Evolutionary conservation across 2,888 invertebrate species (phyloP).

Genomic region (Cataglyphis altisquamis): DNA sequence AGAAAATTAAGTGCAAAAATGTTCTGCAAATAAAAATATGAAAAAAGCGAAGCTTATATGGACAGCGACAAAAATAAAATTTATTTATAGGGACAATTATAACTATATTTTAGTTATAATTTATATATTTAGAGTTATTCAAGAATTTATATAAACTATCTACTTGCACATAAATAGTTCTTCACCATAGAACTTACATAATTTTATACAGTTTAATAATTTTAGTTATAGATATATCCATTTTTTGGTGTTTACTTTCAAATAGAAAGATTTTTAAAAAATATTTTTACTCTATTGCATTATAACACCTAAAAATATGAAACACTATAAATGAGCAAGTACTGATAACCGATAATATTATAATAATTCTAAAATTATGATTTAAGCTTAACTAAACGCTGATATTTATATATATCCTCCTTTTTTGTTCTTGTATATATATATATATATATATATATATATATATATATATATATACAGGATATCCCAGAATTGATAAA

Average conservation of each 20-base stretch:
- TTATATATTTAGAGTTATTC: neutral
- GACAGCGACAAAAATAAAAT: neutral
- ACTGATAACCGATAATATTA: neutral
- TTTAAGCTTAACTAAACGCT: conserved; percentile 16
- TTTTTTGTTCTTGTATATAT: no score
- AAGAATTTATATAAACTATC: neutral
- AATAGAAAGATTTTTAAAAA: neutral
- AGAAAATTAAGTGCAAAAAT: neutral
- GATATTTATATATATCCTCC: neutral
- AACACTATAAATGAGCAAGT: neutral
- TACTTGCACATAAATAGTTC: neutral
- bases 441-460: no score
- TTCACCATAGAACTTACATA: neutral
- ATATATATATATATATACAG: no score
- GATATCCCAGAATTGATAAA: no score
- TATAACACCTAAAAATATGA: neutral
- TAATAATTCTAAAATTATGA: conserved; percentile 9
- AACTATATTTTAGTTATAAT: neutral
- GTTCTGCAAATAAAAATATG: conserved; percentile 24
- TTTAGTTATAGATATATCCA: neutral
- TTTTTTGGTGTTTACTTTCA: neutral
- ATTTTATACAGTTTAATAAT: neutral
- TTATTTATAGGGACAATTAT: neutral
- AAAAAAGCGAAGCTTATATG: conserved; percentile 41
- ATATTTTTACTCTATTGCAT: neutral